Evolutionary conservation across 1,140 invertebrate species (phyloP).

Genomic region (Drosophila burlai): DNA sequence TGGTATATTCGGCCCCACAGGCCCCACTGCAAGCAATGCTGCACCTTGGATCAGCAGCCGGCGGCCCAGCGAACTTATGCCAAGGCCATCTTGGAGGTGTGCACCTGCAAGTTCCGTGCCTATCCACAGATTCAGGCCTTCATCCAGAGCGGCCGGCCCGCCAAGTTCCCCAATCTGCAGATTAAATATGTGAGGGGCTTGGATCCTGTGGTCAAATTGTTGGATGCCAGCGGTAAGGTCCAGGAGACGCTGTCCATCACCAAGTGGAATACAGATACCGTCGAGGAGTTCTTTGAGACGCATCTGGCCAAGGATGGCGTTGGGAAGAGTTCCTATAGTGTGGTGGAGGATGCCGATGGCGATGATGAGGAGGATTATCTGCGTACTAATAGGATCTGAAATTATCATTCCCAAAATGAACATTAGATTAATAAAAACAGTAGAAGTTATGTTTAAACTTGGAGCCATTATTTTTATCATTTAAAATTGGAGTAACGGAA

Average conservation of each 20-base stretch:
- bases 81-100: conserved; percentile 95
- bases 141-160: conserved; percentile 94
- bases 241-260: conserved; percentile 96
- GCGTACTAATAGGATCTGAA: conserved; percentile 72
- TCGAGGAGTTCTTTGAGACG: conserved; percentile 96
- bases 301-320: conserved; percentile 87
- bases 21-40: conserved; percentile 91
- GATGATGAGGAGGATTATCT: conserved; percentile 73
- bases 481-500: neutral
- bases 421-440: conserved; percentile 31
- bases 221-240: conserved; percentile 92
- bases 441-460: neutral
- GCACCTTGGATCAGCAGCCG: conserved; percentile 89
- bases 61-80: conserved; percentile 90
- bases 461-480: neutral
- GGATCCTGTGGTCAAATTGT: conserved; percentile 96
- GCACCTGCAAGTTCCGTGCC: conserved; percentile 97
- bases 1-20: no score
- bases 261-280: conserved; percentile 98
- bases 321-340: conserved; percentile 72
- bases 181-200: conserved; percentile 96
- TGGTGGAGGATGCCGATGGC: conserved; percentile 70
- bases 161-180: conserved; percentile 94
- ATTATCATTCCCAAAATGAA: conserved; percentile 18
- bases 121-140: conserved; percentile 99